Percentiles rank a stretch among this genome's conserved stretches.
Conservation (phyloP, 30 jellyfish, hydroid and myxozoan species). For the Aurelia aurita region DNA sequence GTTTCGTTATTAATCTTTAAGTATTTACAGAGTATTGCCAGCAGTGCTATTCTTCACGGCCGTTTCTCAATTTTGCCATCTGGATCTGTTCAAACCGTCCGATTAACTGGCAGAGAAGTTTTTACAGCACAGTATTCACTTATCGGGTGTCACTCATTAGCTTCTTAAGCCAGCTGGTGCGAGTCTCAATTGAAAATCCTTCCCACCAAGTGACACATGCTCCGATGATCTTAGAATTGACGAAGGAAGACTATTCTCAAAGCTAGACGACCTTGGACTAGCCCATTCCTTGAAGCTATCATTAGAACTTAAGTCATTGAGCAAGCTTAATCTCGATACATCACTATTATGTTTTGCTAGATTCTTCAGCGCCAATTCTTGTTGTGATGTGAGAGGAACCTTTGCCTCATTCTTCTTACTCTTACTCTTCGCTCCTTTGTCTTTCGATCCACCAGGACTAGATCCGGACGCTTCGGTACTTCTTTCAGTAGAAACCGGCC, state of each 20-base stretch:
- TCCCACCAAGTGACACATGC: slow-evolving; percentile 61
- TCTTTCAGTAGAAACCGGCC: slow-evolving; percentile 3
- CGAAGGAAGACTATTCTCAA: slow-evolving; percentile 1
- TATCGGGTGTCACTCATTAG: too few species aligned
- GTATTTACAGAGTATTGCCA: too few species aligned
- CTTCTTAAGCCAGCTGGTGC: slow-evolving; percentile 48
- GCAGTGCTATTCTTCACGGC: too few species aligned
- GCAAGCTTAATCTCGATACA: slow-evolving; percentile 35
- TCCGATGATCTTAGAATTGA: slow-evolving; percentile 29
- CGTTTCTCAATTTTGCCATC: too few species aligned
- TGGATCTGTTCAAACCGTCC: too few species aligned
- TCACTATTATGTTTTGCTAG: slow-evolving; percentile 61
- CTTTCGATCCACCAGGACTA: slow-evolving; percentile 10
- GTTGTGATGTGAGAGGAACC: slow-evolving; percentile 51
- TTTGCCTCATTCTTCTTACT: slow-evolving; percentile 35
- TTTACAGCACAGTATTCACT: too few species aligned
- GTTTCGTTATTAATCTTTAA: too few species aligned
- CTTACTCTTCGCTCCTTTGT: slow-evolving; percentile 13
- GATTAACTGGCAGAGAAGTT: too few species aligned
- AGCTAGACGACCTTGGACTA: not conserved
- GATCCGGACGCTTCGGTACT: slow-evolving; percentile 26
- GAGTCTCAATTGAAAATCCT: slow-evolving; percentile 63
- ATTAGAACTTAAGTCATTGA: slow-evolving; percentile 29
- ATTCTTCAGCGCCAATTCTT: slow-evolving; percentile 59
- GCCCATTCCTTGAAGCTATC: slow-evolving; percentile 27